A percentile compares a stretch with the other conserved stretches of the same genome.
phyloP scores from a whole-genome alignment of 1,140 invertebrate genomes.

The Venturia canescens region DNA sequence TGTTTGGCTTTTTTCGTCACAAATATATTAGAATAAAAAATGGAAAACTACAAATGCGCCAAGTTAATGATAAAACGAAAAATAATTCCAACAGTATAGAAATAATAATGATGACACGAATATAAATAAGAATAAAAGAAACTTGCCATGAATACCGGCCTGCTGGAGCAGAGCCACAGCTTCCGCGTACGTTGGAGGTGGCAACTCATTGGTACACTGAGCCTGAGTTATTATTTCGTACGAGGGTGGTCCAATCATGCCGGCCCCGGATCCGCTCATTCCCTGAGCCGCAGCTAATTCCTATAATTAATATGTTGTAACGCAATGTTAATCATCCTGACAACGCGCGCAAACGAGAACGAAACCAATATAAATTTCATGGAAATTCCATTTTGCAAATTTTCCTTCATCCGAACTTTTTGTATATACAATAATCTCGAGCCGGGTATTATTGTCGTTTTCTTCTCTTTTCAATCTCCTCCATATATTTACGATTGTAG shows the following conservation, averaged over 20 bases:
- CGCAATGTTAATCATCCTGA: conserved; percentile 30
- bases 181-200: conserved; percentile 66
- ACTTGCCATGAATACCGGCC: conserved; percentile 59
- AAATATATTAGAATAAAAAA: too few species aligned
- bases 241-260: conserved; percentile 62
- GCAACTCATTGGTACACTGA: conserved; percentile 64
- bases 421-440: too few species aligned
- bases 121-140: background rate
- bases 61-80: too few species aligned
- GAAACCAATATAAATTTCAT: background rate
- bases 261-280: conserved; percentile 57
- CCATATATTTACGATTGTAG: too few species aligned
- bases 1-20: too few species aligned
- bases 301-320: conserved; percentile 64
- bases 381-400: background rate
- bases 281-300: conserved; percentile 62
- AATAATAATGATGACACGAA: background rate
- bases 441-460: too few species aligned
- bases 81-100: background rate
- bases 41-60: too few species aligned
- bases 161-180: conserved; percentile 65
- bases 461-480: too few species aligned
- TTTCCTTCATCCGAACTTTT: background rate
- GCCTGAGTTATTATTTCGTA: conserved; percentile 64
- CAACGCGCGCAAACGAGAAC: background rate